Evolutionary conservation across 2,888 invertebrate species (phyloP).

Genomic region (Erebia palarica): DNA sequence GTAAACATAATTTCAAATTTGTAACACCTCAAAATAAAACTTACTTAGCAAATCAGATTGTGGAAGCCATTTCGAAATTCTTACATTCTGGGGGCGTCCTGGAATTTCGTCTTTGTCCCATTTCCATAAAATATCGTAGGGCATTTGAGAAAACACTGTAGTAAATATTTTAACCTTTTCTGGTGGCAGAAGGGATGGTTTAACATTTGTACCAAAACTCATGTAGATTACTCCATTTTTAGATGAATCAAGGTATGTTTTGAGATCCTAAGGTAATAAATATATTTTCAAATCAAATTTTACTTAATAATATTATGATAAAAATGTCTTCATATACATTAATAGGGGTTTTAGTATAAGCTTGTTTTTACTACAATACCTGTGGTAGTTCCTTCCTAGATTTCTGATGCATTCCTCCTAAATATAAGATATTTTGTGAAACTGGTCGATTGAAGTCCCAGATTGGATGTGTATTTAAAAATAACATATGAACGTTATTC

Average conservation of each 20-base stretch:
- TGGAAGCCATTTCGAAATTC: constrained; percentile 56
- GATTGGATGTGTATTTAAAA: constrained; percentile 63
- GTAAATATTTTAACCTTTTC: constrained; percentile 44
- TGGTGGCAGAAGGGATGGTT: constrained; percentile 50
- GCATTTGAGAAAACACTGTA: constrained; percentile 52
- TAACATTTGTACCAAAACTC: constrained; percentile 60
- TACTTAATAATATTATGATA: neutral
- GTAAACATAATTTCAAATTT: neutral
- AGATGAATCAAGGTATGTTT: constrained; percentile 45
- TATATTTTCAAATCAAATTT: neutral
- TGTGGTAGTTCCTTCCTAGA: constrained; percentile 55
- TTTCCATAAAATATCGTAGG: constrained; percentile 60
- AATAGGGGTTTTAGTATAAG: no score
- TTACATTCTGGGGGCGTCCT: constrained; percentile 52
- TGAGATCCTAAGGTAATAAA: constrained; percentile 44
- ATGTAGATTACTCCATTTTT: constrained; percentile 57
- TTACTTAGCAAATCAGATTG: constrained; percentile 42
- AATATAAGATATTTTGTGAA: constrained; percentile 60
- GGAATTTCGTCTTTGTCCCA: constrained; percentile 52
- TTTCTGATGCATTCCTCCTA: constrained; percentile 64
- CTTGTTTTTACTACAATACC: constrained; percentile 37
- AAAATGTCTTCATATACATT: constrained; percentile 12
- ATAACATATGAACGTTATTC: constrained; percentile 59
- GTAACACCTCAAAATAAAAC: neutral
- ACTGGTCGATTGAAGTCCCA: constrained; percentile 59